A percentile compares a stretch with the other conserved stretches of the same genome.
phyloP scores from a whole-genome alignment of 2,797 vertebrate species.

The Varecia variegata region DNA sequence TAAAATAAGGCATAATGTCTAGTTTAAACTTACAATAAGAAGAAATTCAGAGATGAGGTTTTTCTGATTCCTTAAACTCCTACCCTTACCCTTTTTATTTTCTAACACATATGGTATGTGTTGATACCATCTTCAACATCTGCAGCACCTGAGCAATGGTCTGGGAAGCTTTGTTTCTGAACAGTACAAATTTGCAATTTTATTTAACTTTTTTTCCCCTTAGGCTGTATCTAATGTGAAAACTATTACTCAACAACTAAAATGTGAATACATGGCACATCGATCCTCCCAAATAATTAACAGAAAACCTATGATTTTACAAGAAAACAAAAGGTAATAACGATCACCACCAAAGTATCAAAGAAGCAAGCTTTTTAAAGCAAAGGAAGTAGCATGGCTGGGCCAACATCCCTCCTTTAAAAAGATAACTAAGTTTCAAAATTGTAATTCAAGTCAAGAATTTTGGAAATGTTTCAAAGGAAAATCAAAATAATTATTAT shows the following conservation, averaged over 20 bases:
- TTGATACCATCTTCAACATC: slow-evolving; percentile 73
- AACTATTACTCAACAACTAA: slow-evolving; percentile 48
- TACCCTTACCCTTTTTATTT: slow-evolving; percentile 79
- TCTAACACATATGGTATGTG: slow-evolving; percentile 78
- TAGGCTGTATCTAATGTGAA: slow-evolving; percentile 2
- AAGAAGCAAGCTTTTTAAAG: slow-evolving; percentile 37
- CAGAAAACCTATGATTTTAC: not conserved
- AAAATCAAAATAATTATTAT: slow-evolving; percentile 9
- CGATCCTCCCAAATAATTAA: slow-evolving; percentile 28
- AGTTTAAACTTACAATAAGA: slow-evolving; percentile 79
- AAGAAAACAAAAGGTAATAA: not conserved
- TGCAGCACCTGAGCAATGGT: slow-evolving; percentile 58
- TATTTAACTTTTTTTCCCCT: not conserved
- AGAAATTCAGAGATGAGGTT: slow-evolving; percentile 74
- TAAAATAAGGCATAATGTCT: slow-evolving; percentile 81
- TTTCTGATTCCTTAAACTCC: slow-evolving; percentile 79
- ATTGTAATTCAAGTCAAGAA: not conserved
- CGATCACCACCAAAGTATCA: not conserved
- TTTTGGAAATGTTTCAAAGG: slow-evolving; percentile 10
- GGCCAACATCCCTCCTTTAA: not conserved
- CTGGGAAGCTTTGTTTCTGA: slow-evolving; percentile 65
- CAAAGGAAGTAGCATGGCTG: not conserved
- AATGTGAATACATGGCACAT: not conserved
- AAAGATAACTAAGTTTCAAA: not conserved
- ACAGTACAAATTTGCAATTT: slow-evolving; percentile 26